phyloP scores from a whole-genome alignment of 30 jellyfish, hydroid and myxozoan genomes.

The Aurelia sp. region DNA sequence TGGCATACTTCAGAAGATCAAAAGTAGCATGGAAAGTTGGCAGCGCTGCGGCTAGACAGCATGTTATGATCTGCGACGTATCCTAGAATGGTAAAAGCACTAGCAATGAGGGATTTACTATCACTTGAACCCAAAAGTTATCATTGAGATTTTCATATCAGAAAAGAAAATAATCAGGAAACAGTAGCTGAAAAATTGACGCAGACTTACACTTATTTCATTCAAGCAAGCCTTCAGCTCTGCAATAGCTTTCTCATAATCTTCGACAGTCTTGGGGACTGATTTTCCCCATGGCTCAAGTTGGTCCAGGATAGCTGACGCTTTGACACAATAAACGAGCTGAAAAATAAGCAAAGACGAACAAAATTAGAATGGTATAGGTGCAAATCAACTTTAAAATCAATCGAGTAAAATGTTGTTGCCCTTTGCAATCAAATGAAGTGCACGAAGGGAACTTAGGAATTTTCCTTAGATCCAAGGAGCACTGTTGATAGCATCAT shows the following conservation, averaged over 20 bases:
- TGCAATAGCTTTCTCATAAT: constrained; percentile 40
- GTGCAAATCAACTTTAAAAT: too few species aligned
- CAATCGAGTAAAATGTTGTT: too few species aligned
- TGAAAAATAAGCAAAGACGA: neutral
- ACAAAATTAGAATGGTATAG: too few species aligned
- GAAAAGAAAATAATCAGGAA: too few species aligned
- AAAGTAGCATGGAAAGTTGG: constrained; percentile 91
- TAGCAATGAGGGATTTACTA: too few species aligned
- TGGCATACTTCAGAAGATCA: constrained; percentile 92
- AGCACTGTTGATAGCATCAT: too few species aligned
- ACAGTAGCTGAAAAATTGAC: neutral
- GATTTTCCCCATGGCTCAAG: constrained; percentile 86
- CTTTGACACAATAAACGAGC: constrained; percentile 85
- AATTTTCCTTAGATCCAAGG: too few species aligned
- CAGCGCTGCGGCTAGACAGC: constrained; percentile 87
- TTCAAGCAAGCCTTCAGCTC: constrained; percentile 87
- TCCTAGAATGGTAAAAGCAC: constrained; percentile 64
- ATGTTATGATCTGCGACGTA: constrained; percentile 77
- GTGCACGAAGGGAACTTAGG: too few species aligned
- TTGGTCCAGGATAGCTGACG: constrained; percentile 54
- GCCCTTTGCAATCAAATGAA: too few species aligned
- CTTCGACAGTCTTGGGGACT: constrained; percentile 41
- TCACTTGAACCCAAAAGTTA: too few species aligned
- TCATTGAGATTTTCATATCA: too few species aligned
- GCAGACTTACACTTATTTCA: constrained; percentile 71